phyloP scores from a whole-genome alignment of 2,113 vertebrate genomes.

The Forbesichthys papilliferus region DNA sequence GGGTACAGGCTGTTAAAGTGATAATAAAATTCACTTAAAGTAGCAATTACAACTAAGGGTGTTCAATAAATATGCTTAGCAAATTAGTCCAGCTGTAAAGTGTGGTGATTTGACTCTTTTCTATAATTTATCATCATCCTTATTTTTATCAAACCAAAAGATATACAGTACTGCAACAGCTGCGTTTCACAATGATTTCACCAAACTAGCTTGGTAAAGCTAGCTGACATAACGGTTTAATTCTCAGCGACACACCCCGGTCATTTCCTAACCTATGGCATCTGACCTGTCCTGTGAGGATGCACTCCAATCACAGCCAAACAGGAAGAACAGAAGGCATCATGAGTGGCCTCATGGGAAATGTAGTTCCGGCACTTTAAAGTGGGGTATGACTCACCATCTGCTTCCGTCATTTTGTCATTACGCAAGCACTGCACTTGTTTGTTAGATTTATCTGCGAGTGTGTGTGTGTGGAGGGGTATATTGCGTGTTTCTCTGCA shows the following conservation, averaged over 20 bases:
- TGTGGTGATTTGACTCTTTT: too few relatives aligned
- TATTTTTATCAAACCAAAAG: too few relatives aligned
- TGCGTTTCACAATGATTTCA: too few relatives aligned
- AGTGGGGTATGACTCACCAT: conserved; percentile 72
- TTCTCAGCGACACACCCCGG: not conserved
- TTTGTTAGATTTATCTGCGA: not conserved
- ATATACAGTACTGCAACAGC: too few relatives aligned
- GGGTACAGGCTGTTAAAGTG: too few relatives aligned
- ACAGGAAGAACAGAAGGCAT: conserved; percentile 68
- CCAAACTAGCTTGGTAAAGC: too few relatives aligned
- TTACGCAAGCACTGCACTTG: conserved; percentile 43
- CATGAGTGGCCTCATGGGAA: conserved; percentile 75
- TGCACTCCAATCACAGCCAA: conserved; percentile 64
- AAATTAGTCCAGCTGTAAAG: too few relatives aligned
- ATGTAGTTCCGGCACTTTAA: conserved; percentile 73
- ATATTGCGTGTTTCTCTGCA: conserved; percentile 11
- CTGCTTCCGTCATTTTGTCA: conserved; percentile 60
- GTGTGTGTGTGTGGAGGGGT: conserved; percentile 24
- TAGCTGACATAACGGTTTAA: too few relatives aligned
- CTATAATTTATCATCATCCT: too few relatives aligned
- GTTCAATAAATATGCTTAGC: too few relatives aligned
- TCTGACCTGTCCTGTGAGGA: conserved; percentile 62
- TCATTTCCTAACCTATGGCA: conserved; percentile 47
- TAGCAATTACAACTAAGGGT: too few relatives aligned
- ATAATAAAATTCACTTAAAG: too few relatives aligned